Evolutionary conservation across 2,888 invertebrate species (phyloP).

Genomic region (Brassicogethes aeneus): DNA sequence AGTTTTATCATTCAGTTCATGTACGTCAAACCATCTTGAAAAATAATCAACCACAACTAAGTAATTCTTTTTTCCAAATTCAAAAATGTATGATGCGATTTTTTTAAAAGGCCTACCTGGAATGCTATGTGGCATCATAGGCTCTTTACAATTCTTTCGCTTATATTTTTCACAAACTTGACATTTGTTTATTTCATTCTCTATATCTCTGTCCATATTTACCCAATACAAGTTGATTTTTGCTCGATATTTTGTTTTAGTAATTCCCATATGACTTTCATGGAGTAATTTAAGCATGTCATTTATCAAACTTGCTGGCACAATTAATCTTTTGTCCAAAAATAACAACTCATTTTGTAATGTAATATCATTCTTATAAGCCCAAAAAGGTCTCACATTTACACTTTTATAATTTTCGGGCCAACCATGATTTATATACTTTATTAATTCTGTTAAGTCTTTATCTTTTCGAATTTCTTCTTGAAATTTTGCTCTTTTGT

Average conservation of each 20-base stretch:
- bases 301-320: background rate
- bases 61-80: slow-evolving; percentile 13
- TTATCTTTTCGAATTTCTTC: background rate
- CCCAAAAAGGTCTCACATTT: background rate
- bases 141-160: slow-evolving; percentile 15
- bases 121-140: slow-evolving; percentile 15
- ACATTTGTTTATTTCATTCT: slow-evolving; percentile 13
- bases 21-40: slow-evolving; percentile 18
- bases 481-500: background rate
- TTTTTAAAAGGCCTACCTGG: slow-evolving; percentile 18
- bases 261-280: too few relatives aligned
- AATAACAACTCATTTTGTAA: background rate
- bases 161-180: slow-evolving; percentile 17
- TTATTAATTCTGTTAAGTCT: background rate
- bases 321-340: background rate
- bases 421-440: background rate
- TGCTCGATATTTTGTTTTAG: slow-evolving; percentile 11
- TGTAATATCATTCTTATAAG: background rate
- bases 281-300: slow-evolving; percentile 13
- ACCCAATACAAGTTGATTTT: slow-evolving; percentile 11
- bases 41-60: slow-evolving; percentile 17
- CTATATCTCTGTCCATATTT: slow-evolving; percentile 9
- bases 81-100: slow-evolving; percentile 16
- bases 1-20: slow-evolving; percentile 13
- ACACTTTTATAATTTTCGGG: background rate